Percentiles rank a stretch among this genome's conserved stretches.
Conservation (phyloP, 2,113 vertebrate genomes). For the Anser cygnoides region DNA sequence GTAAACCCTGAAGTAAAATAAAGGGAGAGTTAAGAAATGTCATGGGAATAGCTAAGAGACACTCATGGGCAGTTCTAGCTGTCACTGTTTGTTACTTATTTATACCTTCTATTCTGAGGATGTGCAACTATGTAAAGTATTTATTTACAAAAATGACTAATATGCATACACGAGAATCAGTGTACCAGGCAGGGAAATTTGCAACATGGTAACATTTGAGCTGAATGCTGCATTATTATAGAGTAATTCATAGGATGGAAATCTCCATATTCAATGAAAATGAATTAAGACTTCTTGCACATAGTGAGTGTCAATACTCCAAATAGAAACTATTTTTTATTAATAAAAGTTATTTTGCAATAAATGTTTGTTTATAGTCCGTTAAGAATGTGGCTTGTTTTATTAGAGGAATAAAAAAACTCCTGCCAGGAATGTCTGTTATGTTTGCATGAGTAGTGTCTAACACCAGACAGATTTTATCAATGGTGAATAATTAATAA, state of each 20-base stretch:
- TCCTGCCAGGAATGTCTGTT: background rate
- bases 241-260: background rate
- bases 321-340: background rate
- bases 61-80: background rate
- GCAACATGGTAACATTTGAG: background rate
- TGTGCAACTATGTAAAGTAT: background rate
- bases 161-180: background rate
- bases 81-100: background rate
- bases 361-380: background rate
- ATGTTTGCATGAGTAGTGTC: background rate
- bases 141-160: background rate
- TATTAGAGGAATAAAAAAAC: background rate
- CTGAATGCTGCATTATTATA: background rate
- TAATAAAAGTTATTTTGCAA: background rate
- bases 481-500: background rate
- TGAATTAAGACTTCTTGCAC: background rate
- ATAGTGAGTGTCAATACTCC: background rate
- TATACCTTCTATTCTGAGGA: background rate
- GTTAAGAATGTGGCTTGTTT: background rate
- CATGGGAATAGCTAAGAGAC: background rate
- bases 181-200: background rate
- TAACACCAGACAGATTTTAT: background rate
- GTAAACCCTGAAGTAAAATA: slow-evolving; percentile 40
- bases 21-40: slow-evolving; percentile 12
- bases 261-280: background rate